Evolutionary conservation across 1,140 invertebrate genomes (phyloP).

Genomic region (Drosophila varians): DNA sequence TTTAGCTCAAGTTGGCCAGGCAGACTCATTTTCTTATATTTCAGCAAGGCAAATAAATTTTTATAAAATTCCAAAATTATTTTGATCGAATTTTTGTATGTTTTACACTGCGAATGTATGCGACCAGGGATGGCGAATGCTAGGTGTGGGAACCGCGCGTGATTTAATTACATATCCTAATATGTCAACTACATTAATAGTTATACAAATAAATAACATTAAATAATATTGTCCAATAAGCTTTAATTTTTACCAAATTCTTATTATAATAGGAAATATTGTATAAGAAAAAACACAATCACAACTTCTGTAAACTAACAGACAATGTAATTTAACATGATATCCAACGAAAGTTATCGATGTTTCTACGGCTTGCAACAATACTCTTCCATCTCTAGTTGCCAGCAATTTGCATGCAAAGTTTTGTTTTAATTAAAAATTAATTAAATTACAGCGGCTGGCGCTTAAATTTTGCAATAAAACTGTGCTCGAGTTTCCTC

Average conservation of each 20-base stretch:
- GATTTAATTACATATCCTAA: background rate
- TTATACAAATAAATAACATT: too few relatives aligned
- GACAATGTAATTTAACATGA: background rate
- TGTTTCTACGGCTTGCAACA: background rate
- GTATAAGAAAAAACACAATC: background rate
- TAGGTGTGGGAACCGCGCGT: background rate
- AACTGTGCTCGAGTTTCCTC: background rate
- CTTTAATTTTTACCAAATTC: background rate
- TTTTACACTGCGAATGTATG: background rate
- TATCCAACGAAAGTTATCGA: constrained; percentile 4
- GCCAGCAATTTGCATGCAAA: constrained; percentile 37
- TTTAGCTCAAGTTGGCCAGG: constrained; percentile 8
- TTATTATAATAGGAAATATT: background rate
- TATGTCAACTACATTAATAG: background rate
- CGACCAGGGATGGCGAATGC: background rate
- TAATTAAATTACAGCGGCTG: constrained; percentile 14
- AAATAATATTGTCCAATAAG: background rate
- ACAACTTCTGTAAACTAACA: background rate
- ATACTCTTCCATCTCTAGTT: constrained; percentile 10
- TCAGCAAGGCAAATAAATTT: constrained; percentile 10
- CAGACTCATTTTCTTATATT: constrained; percentile 20
- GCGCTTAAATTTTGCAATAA: background rate
- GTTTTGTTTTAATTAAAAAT: constrained; percentile 33
- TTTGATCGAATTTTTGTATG: constrained; percentile 35
- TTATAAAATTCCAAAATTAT: constrained; percentile 39